Conservation (phyloP, 2,888 invertebrate genomes). For the Pocota personata region DNA sequence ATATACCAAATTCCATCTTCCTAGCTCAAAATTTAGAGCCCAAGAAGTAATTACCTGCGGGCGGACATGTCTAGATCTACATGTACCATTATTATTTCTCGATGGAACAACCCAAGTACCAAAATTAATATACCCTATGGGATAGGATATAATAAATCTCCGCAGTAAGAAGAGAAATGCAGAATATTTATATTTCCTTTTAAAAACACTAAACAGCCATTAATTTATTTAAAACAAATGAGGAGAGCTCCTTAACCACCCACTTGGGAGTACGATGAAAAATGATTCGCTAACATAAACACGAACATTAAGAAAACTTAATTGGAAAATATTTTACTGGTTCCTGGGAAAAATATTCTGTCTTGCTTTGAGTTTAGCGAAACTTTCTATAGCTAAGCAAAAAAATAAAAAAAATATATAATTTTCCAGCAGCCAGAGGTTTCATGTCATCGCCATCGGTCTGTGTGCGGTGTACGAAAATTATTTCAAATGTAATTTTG, state of each 20-base stretch:
- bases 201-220: slow-evolving; percentile 1
- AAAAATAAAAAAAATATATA: slow-evolving; percentile 4
- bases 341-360: slow-evolving; percentile 10
- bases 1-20: too few species aligned
- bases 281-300: slow-evolving; percentile 33
- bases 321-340: slow-evolving; percentile 29
- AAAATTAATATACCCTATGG: too few species aligned
- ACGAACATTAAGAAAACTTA: slow-evolving; percentile 17
- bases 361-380: neutral
- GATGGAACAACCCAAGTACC: too few species aligned
- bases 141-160: too few species aligned
- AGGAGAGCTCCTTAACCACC: neutral
- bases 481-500: neutral
- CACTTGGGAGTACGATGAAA: slow-evolving; percentile 17
- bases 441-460: neutral
- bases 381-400: neutral
- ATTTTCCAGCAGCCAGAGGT: neutral
- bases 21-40: too few species aligned
- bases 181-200: slow-evolving; percentile 37
- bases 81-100: too few species aligned
- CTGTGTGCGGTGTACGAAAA: neutral
- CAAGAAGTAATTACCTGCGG: too few species aligned
- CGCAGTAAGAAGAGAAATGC: neutral
- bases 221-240: neutral
- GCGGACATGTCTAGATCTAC: too few species aligned